Base-by-base conservation (phyloP, 2,113 vertebrate species). In the Labrus mixtus region DNA sequence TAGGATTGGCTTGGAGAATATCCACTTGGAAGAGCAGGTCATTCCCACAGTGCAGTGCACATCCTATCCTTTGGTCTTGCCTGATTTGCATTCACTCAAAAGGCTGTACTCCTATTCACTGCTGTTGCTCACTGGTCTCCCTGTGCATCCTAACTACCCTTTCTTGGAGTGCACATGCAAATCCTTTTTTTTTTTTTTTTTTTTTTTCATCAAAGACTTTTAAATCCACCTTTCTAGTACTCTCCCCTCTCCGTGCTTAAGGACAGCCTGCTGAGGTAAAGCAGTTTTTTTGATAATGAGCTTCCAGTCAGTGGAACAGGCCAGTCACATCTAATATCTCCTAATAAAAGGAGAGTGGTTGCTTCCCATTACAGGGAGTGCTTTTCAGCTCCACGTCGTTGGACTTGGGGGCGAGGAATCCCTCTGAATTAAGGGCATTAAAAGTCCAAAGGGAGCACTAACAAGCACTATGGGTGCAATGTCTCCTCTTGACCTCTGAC, bases 1-100 rank as follows among this genome's bases (percentile, higher is more conserved):
- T 55, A 76, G 77, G 61, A 55, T 77, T 75, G 62, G 48, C 33
- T 62, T 5, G 36, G 43, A 76, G 59, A 54, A 71, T 79, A 54
- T 87, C 65, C 29, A 29, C 66, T 66, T 59, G 16, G 62, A 54
- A 60, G 73, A 82, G 53, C 20, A 10, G 58, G 57, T 65, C 76
- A 78, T 85, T 83, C 81, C 84, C 74, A 75, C 65, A 63, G 50
- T 58, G 75, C 58, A 51, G 41, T 64, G 75, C 61, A 58, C 78
- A 61, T 77, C 76, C 67, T 68, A 37, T 63, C 36, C 61, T 69
- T 84, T 79, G 74, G 78, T 76, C 73, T 61, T 64, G 55, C n/a
- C 62, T 86, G 57, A 81, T 89, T 87, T 87, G 78, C 60, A 78
- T 89, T 74, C 53, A 50, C 68, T 76, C 63, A 70, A 66, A 87